These are phyloP conservation scores for Onchidella celtica DNA, from an alignment of 2,888 invertebrate genomes.

Conservation along the genomic window DNA sequence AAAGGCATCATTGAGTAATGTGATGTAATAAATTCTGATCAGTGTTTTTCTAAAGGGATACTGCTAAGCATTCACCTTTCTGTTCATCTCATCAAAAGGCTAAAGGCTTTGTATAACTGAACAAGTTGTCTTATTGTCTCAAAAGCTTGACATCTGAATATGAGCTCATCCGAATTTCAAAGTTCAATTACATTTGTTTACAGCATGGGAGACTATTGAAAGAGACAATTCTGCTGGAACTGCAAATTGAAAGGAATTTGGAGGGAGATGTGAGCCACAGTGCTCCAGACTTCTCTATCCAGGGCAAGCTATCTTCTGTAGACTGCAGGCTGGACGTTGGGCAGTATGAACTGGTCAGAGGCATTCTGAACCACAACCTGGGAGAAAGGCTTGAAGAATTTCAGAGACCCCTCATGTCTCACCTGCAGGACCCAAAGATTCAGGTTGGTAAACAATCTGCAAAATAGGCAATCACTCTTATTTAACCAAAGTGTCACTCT, in stretches of 20 bases:
- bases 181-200: neutral
- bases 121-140: too few relatives aligned
- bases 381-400: slow-evolving; percentile 88
- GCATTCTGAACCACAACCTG: slow-evolving; percentile 92
- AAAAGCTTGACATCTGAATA: too few relatives aligned
- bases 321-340: slow-evolving; percentile 90
- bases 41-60: too few relatives aligned
- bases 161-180: too few relatives aligned
- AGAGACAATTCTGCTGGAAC: slow-evolving; percentile 86
- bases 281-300: slow-evolving; percentile 90
- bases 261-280: slow-evolving; percentile 83
- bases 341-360: slow-evolving; percentile 93
- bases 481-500: too few relatives aligned
- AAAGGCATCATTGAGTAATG: too few relatives aligned
- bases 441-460: slow-evolving; percentile 67
- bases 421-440: slow-evolving; percentile 81
- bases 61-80: too few relatives aligned
- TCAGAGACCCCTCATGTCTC: slow-evolving; percentile 74
- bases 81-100: too few relatives aligned
- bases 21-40: too few relatives aligned
- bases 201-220: slow-evolving; percentile 83
- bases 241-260: slow-evolving; percentile 91
- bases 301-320: slow-evolving; percentile 91
- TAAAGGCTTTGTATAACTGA: too few relatives aligned
- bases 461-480: too few relatives aligned